phyloP scores from a whole-genome alignment of 2,797 vertebrate species.

The Streptopelia turtur region DNA sequence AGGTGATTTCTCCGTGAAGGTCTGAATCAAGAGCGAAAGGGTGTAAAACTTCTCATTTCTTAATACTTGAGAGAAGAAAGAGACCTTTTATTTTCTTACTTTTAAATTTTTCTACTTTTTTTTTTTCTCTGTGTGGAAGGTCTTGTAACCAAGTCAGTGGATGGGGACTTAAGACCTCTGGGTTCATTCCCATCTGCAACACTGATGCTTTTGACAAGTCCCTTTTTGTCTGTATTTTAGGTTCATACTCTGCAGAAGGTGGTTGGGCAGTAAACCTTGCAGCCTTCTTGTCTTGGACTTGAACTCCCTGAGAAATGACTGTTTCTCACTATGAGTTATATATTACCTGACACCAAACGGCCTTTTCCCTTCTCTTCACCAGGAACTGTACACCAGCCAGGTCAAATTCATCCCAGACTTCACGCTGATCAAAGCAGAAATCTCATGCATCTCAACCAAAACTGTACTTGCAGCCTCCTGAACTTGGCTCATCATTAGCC shows the following conservation, averaged over 20 bases:
- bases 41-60: background rate
- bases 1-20: background rate
- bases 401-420: background rate
- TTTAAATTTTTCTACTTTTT: background rate
- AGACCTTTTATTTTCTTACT: background rate
- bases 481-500: background rate
- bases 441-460: background rate
- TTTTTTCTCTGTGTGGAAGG: background rate
- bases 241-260: background rate
- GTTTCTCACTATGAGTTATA: background rate
- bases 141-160: background rate
- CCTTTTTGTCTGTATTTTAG: background rate
- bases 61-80: background rate
- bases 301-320: background rate
- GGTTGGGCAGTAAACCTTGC: background rate
- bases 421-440: background rate
- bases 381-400: background rate
- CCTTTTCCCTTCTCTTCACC: background rate
- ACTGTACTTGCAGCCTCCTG: background rate
- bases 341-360: background rate
- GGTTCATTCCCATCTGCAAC: background rate
- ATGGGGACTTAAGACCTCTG: background rate
- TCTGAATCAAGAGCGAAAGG: background rate
- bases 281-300: background rate
- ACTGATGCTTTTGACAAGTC: background rate